Conservation (phyloP, 2,888 invertebrate species). For the Pristionchus mayeri region DNA sequence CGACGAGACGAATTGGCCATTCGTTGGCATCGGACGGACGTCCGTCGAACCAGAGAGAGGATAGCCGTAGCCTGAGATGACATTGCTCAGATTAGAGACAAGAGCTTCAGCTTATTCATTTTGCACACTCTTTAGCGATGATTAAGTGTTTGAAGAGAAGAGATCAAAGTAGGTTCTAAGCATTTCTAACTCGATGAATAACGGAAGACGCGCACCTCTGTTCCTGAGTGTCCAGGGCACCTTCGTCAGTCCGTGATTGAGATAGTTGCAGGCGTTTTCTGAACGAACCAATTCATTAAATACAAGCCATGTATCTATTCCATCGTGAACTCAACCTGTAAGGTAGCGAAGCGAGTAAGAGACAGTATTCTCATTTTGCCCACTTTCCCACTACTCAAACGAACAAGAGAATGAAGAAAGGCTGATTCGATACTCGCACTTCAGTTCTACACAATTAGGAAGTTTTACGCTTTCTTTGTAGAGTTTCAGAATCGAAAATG, state of each 20-base stretch:
- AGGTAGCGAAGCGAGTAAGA: too few species aligned
- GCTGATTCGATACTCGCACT: too few species aligned
- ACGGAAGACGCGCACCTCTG: slow-evolving; percentile 54
- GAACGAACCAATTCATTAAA: slow-evolving; percentile 50
- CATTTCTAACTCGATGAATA: too few species aligned
- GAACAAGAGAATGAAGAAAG: too few species aligned
- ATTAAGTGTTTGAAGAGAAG: not conserved
- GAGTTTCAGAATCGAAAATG: too few species aligned
- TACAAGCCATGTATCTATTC: too few species aligned
- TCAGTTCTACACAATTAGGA: too few species aligned
- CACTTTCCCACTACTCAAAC: too few species aligned
- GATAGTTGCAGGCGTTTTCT: slow-evolving; percentile 74
- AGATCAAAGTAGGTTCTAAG: not conserved
- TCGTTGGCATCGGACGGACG: slow-evolving; percentile 69
- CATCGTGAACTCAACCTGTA: too few species aligned
- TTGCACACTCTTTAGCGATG: not conserved
- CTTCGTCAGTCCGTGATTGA: slow-evolving; percentile 74
- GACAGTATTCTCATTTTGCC: too few species aligned
- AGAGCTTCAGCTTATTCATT: not conserved
- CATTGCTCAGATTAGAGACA: not conserved
- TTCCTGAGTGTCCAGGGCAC: slow-evolving; percentile 75
- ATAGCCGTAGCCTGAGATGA: slow-evolving; percentile 67
- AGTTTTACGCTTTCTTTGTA: too few species aligned
- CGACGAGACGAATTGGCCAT: slow-evolving; percentile 73
- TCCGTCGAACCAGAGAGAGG: slow-evolving; percentile 72